These are phyloP conservation scores for Athalia cordata DNA, from an alignment of 2,888 invertebrate genomes.

Conservation along the genomic window DNA sequence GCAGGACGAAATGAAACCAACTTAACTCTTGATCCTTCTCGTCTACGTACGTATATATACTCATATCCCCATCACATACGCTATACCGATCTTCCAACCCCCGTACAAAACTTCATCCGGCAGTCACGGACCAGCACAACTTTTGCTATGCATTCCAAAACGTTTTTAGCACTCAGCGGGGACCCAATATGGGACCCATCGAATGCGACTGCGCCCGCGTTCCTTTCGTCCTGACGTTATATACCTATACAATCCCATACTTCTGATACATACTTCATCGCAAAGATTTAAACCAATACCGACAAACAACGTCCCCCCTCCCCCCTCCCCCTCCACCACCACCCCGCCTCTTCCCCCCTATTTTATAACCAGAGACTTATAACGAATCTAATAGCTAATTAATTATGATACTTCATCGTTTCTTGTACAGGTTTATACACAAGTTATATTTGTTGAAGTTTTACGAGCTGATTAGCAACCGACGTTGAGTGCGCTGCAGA, in stretches of 20 bases:
- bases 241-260: too few relatives aligned
- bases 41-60: too few relatives aligned
- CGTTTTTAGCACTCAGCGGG: background rate
- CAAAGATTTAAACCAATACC: background rate
- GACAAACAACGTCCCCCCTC: background rate
- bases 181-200: conserved; percentile 33
- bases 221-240: too few relatives aligned
- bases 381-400: conserved; percentile 34
- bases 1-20: background rate
- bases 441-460: background rate
- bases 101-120: conserved; percentile 25
- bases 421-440: background rate
- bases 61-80: too few relatives aligned
- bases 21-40: too few relatives aligned
- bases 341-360: too few relatives aligned
- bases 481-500: background rate
- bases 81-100: background rate
- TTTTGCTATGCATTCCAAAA: conserved; percentile 38
- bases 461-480: conserved; percentile 34
- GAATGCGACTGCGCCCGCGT: too few relatives aligned
- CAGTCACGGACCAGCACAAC: conserved; percentile 8
- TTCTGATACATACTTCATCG: too few relatives aligned
- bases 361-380: background rate
- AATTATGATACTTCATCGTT: conserved; percentile 23
- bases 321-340: too few relatives aligned